Evolutionary conservation across 2,888 invertebrate species (phyloP), one percentile per base, ranked within the genome.

Genomic region (Heteromyza rotundicornis): DNA sequence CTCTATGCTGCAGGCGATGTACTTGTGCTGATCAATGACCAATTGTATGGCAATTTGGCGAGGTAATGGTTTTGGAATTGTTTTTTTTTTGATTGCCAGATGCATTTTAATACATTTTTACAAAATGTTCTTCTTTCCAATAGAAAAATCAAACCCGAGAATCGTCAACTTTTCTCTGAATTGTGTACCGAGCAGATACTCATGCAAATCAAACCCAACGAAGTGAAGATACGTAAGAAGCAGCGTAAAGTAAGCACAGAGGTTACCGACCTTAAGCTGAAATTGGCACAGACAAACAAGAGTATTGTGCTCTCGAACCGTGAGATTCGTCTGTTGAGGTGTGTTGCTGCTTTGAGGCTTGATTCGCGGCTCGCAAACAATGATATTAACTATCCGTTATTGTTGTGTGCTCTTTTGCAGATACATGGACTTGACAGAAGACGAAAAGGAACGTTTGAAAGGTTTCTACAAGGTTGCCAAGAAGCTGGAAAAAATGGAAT

Each of bases 191-290:
- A 96, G 82, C 95, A 96, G 74, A 88, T 91, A 53, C 88, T 89
- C 76, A 90, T 93, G 88, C 91, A 93, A 73, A 94, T 96, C 74
- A 89, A 90, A 72, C 92, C 95, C 1, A 90, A 89, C 63, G 92
- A 92, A 77, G 94, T 96, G 0, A 94, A 95, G 83, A 85, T 90
- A 71, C 89, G 92, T 61, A 95, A 96, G 80, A 90, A 94, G 67
- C 93, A 94, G 81, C 87, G 96, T 60, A 96, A 96, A 86, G 91
- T 95, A 16, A 94, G 94, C 80, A 93, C 92, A 10, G 96, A 96
- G 84, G 92, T 96, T 2, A 87, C 90, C n/a, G 95, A 95, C 81
- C 85, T 96, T 57, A 89, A 93, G 75, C 87, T 87, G 53, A 94
- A 95, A 84, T 84, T 96, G 74, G 88, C 90, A 57, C 91, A 92